phyloP scores from a whole-genome alignment of 2,797 vertebrate species.

The Basileuterus tristriatus region DNA sequence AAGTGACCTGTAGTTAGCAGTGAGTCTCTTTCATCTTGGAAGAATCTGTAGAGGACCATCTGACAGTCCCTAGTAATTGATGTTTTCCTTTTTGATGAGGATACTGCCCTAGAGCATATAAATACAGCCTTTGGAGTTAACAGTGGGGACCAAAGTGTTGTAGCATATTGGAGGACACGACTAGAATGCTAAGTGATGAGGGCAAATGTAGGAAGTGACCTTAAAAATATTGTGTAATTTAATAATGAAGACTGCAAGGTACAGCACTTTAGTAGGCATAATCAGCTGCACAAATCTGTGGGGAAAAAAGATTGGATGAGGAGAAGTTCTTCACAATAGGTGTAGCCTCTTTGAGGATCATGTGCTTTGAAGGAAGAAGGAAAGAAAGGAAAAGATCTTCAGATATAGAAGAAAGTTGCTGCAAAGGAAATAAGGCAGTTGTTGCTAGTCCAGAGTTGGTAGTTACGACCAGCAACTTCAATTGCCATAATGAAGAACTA shows the following conservation, averaged over 20 bases:
- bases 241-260: constrained; percentile 1
- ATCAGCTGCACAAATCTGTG: background rate
- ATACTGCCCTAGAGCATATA: background rate
- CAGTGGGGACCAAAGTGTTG: background rate
- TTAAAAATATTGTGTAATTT: background rate
- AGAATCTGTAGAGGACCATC: background rate
- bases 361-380: background rate
- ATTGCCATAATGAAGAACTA: background rate
- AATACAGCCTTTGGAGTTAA: background rate
- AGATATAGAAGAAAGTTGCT: background rate
- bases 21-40: background rate
- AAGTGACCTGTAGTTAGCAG: background rate
- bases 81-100: background rate
- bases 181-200: background rate
- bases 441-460: background rate
- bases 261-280: background rate
- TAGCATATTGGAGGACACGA: background rate
- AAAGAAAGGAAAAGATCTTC: background rate
- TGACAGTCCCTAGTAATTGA: background rate
- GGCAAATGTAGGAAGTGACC: background rate
- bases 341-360: background rate
- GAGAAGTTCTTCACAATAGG: background rate
- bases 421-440: background rate
- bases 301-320: background rate
- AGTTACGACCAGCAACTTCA: background rate